Conservation (phyloP, 2,888 invertebrate species). For the Melangyna quadrimaculata region DNA sequence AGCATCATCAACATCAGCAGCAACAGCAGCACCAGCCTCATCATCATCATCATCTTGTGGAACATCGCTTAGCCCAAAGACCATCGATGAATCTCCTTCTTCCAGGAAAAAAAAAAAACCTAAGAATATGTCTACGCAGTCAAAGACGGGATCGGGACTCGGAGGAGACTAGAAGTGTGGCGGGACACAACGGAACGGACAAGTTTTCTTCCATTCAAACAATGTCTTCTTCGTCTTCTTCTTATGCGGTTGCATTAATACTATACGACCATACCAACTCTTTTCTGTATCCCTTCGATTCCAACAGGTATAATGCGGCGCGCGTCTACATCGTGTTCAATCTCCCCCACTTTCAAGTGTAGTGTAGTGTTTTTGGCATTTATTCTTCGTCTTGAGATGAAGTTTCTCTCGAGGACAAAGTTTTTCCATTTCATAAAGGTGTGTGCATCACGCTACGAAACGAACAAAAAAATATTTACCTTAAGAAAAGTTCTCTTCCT, state of each 20-base stretch:
- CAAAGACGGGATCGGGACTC: not conserved
- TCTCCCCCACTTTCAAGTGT: slow-evolving; percentile 53
- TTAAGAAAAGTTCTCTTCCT: not conserved
- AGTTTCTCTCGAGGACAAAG: slow-evolving; percentile 55
- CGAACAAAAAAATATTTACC: not conserved
- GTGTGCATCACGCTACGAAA: slow-evolving; percentile 25
- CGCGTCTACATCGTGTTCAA: slow-evolving; percentile 32
- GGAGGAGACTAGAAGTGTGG: not conserved
- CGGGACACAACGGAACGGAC: not conserved
- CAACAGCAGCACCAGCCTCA: slow-evolving; percentile 39
- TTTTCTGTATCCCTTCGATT: not conserved
- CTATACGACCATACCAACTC: not conserved
- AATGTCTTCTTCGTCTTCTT: slow-evolving; percentile 6
- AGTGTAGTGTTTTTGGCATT: not conserved
- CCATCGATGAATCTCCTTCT: slow-evolving; percentile 40
- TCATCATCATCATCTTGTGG: slow-evolving; percentile 51
- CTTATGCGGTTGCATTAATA: not conserved
- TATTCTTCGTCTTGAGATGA: slow-evolving; percentile 32
- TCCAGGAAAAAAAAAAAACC: not conserved
- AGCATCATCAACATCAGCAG: slow-evolving; percentile 27
- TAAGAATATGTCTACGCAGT: slow-evolving; percentile 18
- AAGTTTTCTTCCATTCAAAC: slow-evolving; percentile 33
- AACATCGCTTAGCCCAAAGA: slow-evolving; percentile 56
- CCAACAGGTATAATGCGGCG: slow-evolving; percentile 34
- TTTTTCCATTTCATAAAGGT: slow-evolving; percentile 58